Percentiles rank a stretch among this genome's conserved stretches.
phyloP scores from a whole-genome alignment of 92 coral and sea anemone species.

The Porites cylindrica region DNA sequence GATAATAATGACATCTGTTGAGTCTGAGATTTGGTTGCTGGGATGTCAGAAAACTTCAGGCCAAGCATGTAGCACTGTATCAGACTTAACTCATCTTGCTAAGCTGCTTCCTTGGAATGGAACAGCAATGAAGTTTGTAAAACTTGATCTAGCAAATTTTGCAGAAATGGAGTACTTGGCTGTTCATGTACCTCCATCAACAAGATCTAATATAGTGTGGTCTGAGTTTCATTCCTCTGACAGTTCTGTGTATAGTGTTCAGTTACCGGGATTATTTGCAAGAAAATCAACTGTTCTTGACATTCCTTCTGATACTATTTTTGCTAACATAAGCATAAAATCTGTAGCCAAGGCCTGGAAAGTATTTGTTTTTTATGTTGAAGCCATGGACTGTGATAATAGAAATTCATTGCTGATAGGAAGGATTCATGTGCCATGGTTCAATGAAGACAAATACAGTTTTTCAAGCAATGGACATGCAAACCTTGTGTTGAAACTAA shows the following conservation, averaged over 20 bases:
- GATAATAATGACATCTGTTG: slow-evolving; percentile 66
- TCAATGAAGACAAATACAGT: slow-evolving; percentile 82
- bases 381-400: slow-evolving; percentile 72
- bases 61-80: slow-evolving; percentile 65
- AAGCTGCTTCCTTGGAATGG: slow-evolving; percentile 61
- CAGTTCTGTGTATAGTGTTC: slow-evolving; percentile 50
- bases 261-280: slow-evolving; percentile 81
- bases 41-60: slow-evolving; percentile 75
- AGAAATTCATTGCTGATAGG: slow-evolving; percentile 60
- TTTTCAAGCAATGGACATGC: slow-evolving; percentile 64
- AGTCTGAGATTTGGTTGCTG: slow-evolving; percentile 73
- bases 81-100: slow-evolving; percentile 67
- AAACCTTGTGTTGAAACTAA: slow-evolving; percentile 72
- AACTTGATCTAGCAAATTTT: slow-evolving; percentile 54
- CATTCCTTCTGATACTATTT: slow-evolving; percentile 63
- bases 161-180: slow-evolving; percentile 78
- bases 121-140: slow-evolving; percentile 67
- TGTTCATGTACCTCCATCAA: slow-evolving; percentile 53
- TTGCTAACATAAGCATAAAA: slow-evolving; percentile 81
- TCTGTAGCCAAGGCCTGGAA: slow-evolving; percentile 85
- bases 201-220: slow-evolving; percentile 50
- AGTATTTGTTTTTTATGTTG: slow-evolving; percentile 76
- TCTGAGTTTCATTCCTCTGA: slow-evolving; percentile 67
- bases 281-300: slow-evolving; percentile 56
- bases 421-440: slow-evolving; percentile 94